phyloP scores from a whole-genome alignment of 2,888 invertebrate genomes.

The Drymonia ruficornis region DNA sequence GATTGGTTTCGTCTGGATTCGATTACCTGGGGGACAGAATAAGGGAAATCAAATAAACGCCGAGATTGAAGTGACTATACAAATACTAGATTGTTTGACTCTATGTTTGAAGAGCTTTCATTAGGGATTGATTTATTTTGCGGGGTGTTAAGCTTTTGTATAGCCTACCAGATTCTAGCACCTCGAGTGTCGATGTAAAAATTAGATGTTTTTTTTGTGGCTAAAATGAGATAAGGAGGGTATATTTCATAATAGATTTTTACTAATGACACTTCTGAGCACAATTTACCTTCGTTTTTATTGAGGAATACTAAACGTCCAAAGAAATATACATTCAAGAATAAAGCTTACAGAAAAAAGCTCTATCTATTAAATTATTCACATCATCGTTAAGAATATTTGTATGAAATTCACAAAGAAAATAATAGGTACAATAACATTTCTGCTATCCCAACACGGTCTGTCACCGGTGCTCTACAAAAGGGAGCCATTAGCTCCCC shows the following conservation, averaged over 20 bases:
- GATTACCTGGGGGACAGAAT: conserved; percentile 37
- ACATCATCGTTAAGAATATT: no score
- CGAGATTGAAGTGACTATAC: conserved; percentile 9
- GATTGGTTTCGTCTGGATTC: conserved; percentile 15
- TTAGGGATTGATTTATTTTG: neutral
- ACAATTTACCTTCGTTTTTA: no score
- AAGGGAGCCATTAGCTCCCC: conserved; percentile 7
- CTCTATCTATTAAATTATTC: no score
- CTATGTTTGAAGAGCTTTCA: conserved; percentile 6
- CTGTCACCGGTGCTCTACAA: neutral
- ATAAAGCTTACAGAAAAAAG: no score
- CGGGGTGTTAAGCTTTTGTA: neutral
- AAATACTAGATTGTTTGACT: conserved; percentile 13
- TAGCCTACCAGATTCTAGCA: neutral
- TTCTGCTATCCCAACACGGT: neutral
- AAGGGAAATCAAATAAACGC: conserved; percentile 7
- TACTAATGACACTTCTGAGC: no score
- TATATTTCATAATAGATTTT: no score
- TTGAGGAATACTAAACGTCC: no score
- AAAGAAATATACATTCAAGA: no score
- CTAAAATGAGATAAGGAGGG: neutral
- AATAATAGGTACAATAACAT: neutral
- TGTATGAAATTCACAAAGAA: neutral
- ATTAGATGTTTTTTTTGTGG: neutral
- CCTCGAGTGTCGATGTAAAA: neutral